These are phyloP conservation scores for Zaprionus gabonicus DNA, from an alignment of 1,140 invertebrate species.

Conservation along the genomic window DNA sequence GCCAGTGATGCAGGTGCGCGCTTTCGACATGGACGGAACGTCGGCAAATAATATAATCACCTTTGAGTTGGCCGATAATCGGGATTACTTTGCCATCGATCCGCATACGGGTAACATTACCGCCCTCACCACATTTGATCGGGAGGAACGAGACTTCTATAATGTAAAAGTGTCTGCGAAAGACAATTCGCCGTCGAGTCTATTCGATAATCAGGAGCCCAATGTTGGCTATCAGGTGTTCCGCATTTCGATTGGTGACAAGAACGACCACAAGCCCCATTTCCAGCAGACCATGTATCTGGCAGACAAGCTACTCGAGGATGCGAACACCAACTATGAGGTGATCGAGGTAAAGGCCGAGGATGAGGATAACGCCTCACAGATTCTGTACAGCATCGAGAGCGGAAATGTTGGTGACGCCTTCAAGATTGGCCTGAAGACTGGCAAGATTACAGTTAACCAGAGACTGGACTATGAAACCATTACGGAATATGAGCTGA, in stretches of 20 bases:
- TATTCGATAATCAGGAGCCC: slow-evolving; percentile 88
- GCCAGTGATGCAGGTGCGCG: slow-evolving; percentile 93
- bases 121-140: slow-evolving; percentile 90
- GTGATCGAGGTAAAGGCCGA: slow-evolving; percentile 93
- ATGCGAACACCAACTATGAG: slow-evolving; percentile 91
- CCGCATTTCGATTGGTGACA: slow-evolving; percentile 94
- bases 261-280: slow-evolving; percentile 94
- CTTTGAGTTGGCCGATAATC: slow-evolving; percentile 89
- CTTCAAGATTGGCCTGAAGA: slow-evolving; percentile 91
- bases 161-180: slow-evolving; percentile 93
- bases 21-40: slow-evolving; percentile 94
- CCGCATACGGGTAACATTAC: slow-evolving; percentile 93
- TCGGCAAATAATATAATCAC: slow-evolving; percentile 91
- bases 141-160: slow-evolving; percentile 91
- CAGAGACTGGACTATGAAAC: slow-evolving; percentile 93
- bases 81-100: slow-evolving; percentile 91
- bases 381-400: slow-evolving; percentile 92
- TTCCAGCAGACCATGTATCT: slow-evolving; percentile 91
- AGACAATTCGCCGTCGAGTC: slow-evolving; percentile 93
- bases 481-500: slow-evolving; percentile 91
- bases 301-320: slow-evolving; percentile 91
- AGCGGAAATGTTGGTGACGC: slow-evolving; percentile 91
- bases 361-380: slow-evolving; percentile 92
- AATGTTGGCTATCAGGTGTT: slow-evolving; percentile 91
- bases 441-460: slow-evolving; percentile 92